phyloP scores from a whole-genome alignment of 2,113 vertebrate genomes.

The Melanerpes aurifrons region DNA sequence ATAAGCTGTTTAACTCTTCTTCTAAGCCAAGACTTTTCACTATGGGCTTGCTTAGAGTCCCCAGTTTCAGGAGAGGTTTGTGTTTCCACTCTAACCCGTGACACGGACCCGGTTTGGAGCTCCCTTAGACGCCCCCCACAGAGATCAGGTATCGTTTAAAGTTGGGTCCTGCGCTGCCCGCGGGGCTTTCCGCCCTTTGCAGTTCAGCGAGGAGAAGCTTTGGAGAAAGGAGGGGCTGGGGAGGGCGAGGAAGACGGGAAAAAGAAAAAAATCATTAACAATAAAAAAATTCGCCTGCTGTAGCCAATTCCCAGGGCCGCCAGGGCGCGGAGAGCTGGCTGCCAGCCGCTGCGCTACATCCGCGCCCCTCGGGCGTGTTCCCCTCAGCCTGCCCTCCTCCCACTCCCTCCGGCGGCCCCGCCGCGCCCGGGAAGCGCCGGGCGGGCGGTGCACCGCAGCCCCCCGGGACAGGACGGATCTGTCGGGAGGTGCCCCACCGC shows the following conservation, averaged over 20 bases:
- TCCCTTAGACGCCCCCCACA: not conserved
- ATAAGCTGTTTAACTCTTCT: not conserved
- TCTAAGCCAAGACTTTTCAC: not conserved
- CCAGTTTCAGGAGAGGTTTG: not conserved
- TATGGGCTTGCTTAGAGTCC: not conserved
- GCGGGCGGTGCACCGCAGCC: not conserved
- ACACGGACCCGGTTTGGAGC: not conserved
- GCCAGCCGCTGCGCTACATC: not conserved
- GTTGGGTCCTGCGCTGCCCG: not conserved
- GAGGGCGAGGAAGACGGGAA: not conserved
- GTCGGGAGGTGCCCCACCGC: not conserved
- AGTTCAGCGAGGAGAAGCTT: not conserved
- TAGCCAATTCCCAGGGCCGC: not conserved
- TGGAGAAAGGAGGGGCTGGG: not conserved
- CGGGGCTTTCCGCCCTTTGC: not conserved
- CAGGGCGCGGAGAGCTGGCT: not conserved
- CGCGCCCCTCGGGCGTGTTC: not conserved
- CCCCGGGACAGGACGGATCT: not conserved
- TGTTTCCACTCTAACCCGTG: not conserved
- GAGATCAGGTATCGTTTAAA: rapidly evolving
- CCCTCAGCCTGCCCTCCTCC: not conserved
- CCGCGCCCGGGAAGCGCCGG: not conserved
- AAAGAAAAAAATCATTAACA: not conserved
- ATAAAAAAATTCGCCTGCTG: not conserved
- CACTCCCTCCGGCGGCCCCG: not conserved